A percentile compares a stretch with the other conserved stretches of the same genome.
Conservation (phyloP, 2,113 vertebrate genomes). For the Orientallactaga bullata region DNA sequence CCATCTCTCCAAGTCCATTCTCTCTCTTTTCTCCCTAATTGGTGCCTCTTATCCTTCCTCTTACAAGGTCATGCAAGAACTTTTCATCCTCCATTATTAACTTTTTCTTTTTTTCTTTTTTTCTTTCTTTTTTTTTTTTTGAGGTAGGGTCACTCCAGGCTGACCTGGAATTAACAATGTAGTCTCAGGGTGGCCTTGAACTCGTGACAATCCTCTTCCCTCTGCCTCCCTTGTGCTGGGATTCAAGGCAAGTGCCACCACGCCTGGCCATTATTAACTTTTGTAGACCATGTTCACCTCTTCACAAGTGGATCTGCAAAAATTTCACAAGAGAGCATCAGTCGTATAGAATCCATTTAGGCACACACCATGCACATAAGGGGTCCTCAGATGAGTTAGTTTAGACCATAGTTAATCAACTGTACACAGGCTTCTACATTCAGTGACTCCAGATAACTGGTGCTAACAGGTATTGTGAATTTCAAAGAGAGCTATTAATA, state of each 20-base stretch:
- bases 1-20: too few species aligned
- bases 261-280: neutral
- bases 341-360: neutral
- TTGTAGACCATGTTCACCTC: neutral
- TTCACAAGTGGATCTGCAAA: neutral
- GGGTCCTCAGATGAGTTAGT: neutral
- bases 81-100: neutral
- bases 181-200: too few species aligned
- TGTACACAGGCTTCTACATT: conserved; percentile 21
- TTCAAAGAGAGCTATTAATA: neutral
- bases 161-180: too few species aligned
- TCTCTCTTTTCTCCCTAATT: neutral
- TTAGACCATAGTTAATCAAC: conserved; percentile 22
- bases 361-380: neutral
- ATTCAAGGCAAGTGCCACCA: too few species aligned
- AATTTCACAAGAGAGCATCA: neutral
- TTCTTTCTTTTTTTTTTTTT: too few species aligned
- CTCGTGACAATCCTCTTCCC: too few species aligned
- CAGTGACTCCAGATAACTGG: neutral
- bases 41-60: neutral
- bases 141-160: too few species aligned
- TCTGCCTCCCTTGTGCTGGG: too few species aligned
- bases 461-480: neutral
- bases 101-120: too few species aligned
- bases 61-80: neutral